phyloP scores from a whole-genome alignment of 2,888 invertebrate genomes.

The Ochlodes sylvanus region DNA sequence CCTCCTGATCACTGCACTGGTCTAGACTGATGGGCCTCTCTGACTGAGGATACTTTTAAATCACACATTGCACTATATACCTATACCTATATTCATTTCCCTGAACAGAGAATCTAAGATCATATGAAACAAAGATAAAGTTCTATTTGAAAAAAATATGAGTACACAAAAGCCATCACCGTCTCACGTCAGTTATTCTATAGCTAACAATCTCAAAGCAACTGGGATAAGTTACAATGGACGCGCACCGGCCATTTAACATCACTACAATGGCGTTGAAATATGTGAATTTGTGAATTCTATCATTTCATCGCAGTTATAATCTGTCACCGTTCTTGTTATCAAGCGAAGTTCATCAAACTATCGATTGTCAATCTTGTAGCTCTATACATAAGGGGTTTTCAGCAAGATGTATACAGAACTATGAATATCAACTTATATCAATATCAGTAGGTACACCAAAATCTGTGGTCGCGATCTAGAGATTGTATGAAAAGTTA shows the following conservation, averaged over 20 bases:
- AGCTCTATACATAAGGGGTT: not conserved
- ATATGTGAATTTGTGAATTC: constrained; percentile 67
- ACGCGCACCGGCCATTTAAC: constrained; percentile 56
- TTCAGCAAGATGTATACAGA: not conserved
- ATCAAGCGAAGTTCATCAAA: not conserved
- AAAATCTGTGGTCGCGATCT: constrained; percentile 42
- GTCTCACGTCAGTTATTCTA: constrained; percentile 38
- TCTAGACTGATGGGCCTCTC: too few relatives aligned
- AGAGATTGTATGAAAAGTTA: constrained; percentile 53
- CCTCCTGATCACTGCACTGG: too few relatives aligned
- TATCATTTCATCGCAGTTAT: constrained; percentile 59
- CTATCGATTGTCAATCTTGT: constrained; percentile 11
- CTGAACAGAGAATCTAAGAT: not conserved
- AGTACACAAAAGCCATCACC: constrained; percentile 48
- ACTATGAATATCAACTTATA: constrained; percentile 6
- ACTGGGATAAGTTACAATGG: constrained; percentile 58
- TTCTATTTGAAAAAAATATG: constrained; percentile 8
- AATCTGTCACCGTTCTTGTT: constrained; percentile 4
- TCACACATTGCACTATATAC: too few relatives aligned
- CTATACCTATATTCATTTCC: too few relatives aligned
- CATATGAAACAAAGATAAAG: constrained; percentile 36
- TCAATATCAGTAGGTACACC: not conserved
- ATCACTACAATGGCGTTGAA: constrained; percentile 66
- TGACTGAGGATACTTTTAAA: too few relatives aligned
- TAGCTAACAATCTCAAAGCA: constrained; percentile 17